These are phyloP conservation scores for Echinometra lucunter DNA, from an alignment of 53 echinoderm and acorn worm species.

Conservation along the genomic window DNA sequence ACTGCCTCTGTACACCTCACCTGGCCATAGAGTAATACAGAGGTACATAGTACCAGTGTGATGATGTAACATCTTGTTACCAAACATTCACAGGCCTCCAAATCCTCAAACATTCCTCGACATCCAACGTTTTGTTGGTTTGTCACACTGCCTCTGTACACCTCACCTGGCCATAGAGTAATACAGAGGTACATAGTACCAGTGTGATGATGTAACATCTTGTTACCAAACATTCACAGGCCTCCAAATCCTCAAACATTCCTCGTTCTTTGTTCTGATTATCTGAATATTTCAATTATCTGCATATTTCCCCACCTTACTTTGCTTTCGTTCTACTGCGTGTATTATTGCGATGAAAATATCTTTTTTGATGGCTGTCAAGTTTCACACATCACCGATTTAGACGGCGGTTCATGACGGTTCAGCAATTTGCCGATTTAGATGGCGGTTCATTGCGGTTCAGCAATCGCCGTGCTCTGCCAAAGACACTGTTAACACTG, in stretches of 20 bases:
- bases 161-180: slow-evolving; percentile 67
- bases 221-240: slow-evolving; percentile 61
- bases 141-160: slow-evolving; percentile 58
- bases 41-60: slow-evolving; percentile 72
- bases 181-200: slow-evolving; percentile 71
- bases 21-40: slow-evolving; percentile 61
- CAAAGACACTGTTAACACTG: too few relatives aligned
- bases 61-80: slow-evolving; percentile 8
- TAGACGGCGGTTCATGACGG: too few relatives aligned
- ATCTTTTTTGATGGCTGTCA: too few relatives aligned
- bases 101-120: slow-evolving; percentile 39
- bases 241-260: slow-evolving; percentile 64
- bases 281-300: too few relatives aligned
- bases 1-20: slow-evolving; percentile 66
- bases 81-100: slow-evolving; percentile 68
- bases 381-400: too few relatives aligned
- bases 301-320: too few relatives aligned
- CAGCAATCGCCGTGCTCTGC: too few relatives aligned
- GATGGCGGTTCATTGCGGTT: too few relatives aligned
- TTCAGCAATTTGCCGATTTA: too few relatives aligned
- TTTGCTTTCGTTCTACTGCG: too few relatives aligned
- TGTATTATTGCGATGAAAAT: too few relatives aligned
- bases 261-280: too few relatives aligned
- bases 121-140: slow-evolving; percentile 69
- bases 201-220: slow-evolving; percentile 28